Conservation (phyloP, 2,888 invertebrate species). For the Eupelmus urozonus region DNA sequence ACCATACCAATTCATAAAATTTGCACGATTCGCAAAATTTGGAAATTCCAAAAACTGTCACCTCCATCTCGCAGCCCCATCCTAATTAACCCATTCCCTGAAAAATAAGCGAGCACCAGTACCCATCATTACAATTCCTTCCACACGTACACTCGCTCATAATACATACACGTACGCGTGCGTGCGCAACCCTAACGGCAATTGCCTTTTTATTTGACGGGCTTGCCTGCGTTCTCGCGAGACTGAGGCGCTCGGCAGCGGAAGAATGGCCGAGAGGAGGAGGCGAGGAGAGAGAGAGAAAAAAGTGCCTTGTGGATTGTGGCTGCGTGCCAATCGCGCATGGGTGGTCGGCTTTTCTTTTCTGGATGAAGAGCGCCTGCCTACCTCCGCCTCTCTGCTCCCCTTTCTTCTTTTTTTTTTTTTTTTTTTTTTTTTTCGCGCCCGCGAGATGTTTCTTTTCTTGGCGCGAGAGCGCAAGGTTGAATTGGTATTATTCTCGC, state of each 20-base stretch:
- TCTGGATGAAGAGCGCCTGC: not conserved
- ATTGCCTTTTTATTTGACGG: slow-evolving; percentile 51
- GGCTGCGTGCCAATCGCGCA: slow-evolving; percentile 53
- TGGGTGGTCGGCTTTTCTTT: slow-evolving; percentile 48
- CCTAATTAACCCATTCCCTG: too few relatives aligned
- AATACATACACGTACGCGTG: slow-evolving; percentile 5
- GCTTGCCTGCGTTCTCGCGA: not conserved
- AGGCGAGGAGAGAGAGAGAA: slow-evolving; percentile 9
- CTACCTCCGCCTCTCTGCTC: not conserved
- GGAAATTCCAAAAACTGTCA: too few relatives aligned
- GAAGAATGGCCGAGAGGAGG: slow-evolving; percentile 18
- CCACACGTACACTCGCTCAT: not conserved
- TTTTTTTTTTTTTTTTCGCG: not conserved
- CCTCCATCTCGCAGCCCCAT: too few relatives aligned
- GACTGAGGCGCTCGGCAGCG: not conserved
- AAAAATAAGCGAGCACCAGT: too few relatives aligned
- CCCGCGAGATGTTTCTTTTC: not conserved
- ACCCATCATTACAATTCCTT: too few relatives aligned
- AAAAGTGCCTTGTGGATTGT: slow-evolving; percentile 41
- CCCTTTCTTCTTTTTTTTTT: slow-evolving; percentile 25
- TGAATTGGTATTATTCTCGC: slow-evolving; percentile 22
- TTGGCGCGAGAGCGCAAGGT: not conserved
- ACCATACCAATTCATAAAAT: too few relatives aligned
- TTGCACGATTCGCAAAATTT: too few relatives aligned
- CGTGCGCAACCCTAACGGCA: slow-evolving; percentile 29